Conservation (phyloP, 2,113 vertebrate species). For the Lonchura striata region DNA sequence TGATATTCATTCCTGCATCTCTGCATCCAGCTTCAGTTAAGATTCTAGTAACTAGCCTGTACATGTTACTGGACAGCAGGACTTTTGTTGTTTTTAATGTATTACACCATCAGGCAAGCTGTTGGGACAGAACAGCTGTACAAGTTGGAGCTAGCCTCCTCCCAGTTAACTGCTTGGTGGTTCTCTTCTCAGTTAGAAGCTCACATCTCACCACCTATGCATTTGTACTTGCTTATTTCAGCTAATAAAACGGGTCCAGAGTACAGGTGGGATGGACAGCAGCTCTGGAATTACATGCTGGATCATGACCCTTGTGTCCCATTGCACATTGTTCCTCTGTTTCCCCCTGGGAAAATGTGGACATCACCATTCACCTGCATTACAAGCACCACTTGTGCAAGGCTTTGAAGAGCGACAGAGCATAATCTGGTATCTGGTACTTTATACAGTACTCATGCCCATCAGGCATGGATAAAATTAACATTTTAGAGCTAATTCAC, state of each 20-base stretch:
- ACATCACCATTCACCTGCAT: neutral
- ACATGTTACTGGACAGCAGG: conserved; percentile 30
- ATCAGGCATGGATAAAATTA: neutral
- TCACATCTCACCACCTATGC: neutral
- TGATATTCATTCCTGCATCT: neutral
- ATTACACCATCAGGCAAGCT: conserved; percentile 49
- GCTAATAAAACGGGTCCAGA: neutral
- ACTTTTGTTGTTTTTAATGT: conserved; percentile 19
- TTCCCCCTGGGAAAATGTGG: neutral
- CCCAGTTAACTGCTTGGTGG: conserved; percentile 6
- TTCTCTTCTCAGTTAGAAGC: conserved; percentile 8
- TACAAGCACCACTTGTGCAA: neutral
- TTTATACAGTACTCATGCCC: neutral
- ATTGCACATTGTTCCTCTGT: neutral
- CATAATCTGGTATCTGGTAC: neutral
- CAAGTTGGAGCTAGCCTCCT: conserved; percentile 53
- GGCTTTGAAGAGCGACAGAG: neutral
- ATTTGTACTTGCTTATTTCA: neutral
- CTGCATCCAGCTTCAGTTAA: neutral
- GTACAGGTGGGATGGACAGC: neutral
- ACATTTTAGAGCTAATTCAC: neutral
- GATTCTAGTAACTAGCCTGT: conserved; percentile 11
- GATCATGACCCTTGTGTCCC: neutral
- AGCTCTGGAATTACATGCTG: neutral
- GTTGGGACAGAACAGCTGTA: conserved; percentile 39